A percentile compares a stretch with the other conserved stretches of the same genome.
Evolutionary conservation across 1,140 invertebrate genomes (phyloP).

Genomic region (Antheraea mylitta): DNA sequence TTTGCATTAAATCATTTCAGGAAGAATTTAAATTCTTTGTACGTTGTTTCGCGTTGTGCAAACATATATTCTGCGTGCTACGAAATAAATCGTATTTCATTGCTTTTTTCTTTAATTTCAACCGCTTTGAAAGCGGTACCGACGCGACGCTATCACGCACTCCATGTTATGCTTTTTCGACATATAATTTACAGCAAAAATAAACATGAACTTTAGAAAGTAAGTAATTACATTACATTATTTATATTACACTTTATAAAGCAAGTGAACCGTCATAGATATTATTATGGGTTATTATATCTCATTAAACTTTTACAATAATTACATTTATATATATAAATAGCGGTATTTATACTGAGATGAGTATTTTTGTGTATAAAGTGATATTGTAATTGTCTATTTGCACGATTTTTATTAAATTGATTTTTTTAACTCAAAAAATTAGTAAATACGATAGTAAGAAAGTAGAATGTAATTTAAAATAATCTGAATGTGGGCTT

Average conservation of each 20-base stretch:
- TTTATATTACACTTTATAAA: background rate
- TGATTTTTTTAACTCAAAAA: no score
- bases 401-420: no score
- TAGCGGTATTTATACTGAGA: no score
- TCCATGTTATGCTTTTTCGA: background rate
- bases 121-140: background rate
- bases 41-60: background rate
- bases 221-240: background rate
- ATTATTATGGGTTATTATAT: background rate
- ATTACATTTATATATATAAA: no score
- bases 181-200: slow-evolving; percentile 3
- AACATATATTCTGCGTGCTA: background rate
- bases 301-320: no score
- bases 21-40: background rate
- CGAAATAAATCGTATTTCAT: background rate
- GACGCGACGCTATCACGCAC: background rate
- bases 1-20: background rate
- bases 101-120: background rate
- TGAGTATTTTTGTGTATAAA: no score
- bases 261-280: background rate
- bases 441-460: no score
- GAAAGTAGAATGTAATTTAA: no score
- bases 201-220: slow-evolving; percentile 1
- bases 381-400: no score
- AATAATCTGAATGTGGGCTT: no score